These are phyloP conservation scores for Andrena bucephala DNA, from an alignment of 2,888 invertebrate species.

Conservation along the genomic window DNA sequence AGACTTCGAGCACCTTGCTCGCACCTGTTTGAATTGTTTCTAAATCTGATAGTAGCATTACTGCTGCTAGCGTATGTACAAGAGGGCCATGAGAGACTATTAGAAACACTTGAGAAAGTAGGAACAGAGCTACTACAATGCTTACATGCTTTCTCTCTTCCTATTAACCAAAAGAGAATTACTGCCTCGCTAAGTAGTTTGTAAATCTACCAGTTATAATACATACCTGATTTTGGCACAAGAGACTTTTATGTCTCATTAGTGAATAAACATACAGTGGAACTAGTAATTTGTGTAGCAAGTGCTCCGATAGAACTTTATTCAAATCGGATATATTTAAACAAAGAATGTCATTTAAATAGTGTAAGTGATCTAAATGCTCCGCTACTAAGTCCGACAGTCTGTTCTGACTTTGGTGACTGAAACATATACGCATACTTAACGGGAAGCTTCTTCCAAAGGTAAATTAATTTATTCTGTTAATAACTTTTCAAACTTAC, in stretches of 20 bases:
- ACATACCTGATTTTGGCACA: slow-evolving; percentile 83
- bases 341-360: slow-evolving; percentile 97
- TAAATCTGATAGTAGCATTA: slow-evolving; percentile 93
- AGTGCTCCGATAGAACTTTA: slow-evolving; percentile 96
- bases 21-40: slow-evolving; percentile 90
- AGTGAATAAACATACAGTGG: slow-evolving; percentile 97
- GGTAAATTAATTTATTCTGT: slow-evolving; percentile 6
- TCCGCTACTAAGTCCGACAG: slow-evolving; percentile 98
- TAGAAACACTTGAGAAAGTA: slow-evolving; percentile 97
- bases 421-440: slow-evolving; percentile 80
- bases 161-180: slow-evolving; percentile 62
- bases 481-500: slow-evolving; percentile 87
- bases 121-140: slow-evolving; percentile 95
- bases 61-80: slow-evolving; percentile 95
- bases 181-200: not conserved
- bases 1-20: slow-evolving; percentile 89
- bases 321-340: slow-evolving; percentile 96
- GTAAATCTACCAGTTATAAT: slow-evolving; percentile 9
- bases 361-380: slow-evolving; percentile 98
- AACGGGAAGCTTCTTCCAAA: not conserved
- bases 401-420: slow-evolving; percentile 95
- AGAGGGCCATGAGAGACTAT: slow-evolving; percentile 96
- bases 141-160: slow-evolving; percentile 86
- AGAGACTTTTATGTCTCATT: slow-evolving; percentile 84
- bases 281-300: slow-evolving; percentile 96